A percentile compares a stretch with the other conserved stretches of the same genome.
Evolutionary conservation across 2,888 invertebrate species (phyloP).

Genomic region (Agelastica alni): DNA sequence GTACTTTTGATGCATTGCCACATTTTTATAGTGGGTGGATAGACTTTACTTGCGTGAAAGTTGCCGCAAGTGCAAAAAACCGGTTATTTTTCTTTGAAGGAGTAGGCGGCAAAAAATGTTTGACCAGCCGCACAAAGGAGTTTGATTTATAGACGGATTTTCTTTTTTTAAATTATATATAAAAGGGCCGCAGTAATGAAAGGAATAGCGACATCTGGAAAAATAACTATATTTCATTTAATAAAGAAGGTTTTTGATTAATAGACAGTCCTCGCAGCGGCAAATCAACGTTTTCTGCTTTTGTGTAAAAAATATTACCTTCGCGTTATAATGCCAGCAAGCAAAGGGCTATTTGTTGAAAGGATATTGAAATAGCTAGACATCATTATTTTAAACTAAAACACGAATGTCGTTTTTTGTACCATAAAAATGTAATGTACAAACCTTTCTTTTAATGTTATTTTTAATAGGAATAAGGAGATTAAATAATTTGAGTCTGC

Average conservation of each 20-base stretch:
- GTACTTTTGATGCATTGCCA: no score
- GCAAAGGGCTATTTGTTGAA: no score
- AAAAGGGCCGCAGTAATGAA: constrained; percentile 6
- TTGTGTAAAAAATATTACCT: neutral
- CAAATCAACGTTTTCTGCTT: neutral
- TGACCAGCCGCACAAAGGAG: constrained; percentile 8
- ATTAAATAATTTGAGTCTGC: no score
- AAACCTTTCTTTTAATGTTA: no score
- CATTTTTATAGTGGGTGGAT: no score
- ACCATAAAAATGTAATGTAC: no score
- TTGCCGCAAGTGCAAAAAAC: neutral
- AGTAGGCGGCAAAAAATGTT: constrained; percentile 4
- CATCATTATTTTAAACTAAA: no score
- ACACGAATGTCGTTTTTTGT: no score
- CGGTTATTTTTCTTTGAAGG: constrained; percentile 7
- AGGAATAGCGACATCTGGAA: constrained; percentile 10
- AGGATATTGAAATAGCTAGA: no score
- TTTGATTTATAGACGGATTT: constrained; percentile 12
- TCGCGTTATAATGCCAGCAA: no score
- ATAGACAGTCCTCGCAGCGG: neutral
- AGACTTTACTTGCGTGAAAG: neutral
- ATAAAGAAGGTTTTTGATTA: constrained; percentile 6
- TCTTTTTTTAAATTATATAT: constrained; percentile 1
- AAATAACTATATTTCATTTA: constrained; percentile 13
- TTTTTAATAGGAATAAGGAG: no score